Evolutionary conservation across 2,113 vertebrate genomes (phyloP).

Genomic region (Scolopax mira): DNA sequence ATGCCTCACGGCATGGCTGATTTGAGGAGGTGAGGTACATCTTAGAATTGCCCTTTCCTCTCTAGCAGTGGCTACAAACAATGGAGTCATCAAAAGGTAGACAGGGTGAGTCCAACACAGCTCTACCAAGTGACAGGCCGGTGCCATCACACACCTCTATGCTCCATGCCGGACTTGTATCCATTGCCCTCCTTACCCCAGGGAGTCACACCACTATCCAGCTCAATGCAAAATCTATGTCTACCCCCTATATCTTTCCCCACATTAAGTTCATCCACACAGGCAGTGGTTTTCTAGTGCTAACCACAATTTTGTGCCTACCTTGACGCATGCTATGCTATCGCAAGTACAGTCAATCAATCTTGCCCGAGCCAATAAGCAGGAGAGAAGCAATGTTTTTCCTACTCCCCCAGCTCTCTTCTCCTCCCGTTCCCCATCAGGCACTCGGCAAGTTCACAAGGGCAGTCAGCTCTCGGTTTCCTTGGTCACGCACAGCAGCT

Average conservation of each 20-base stretch:
- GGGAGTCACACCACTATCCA: not conserved
- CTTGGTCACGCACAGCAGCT: slow-evolving; percentile 68
- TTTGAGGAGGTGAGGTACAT: not conserved
- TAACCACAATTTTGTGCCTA: slow-evolving; percentile 44
- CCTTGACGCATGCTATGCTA: not conserved
- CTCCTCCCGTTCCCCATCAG: slow-evolving; percentile 43
- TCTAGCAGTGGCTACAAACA: not conserved
- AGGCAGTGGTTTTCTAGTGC: not conserved
- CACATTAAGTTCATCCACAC: not conserved
- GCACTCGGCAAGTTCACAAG: slow-evolving; percentile 64
- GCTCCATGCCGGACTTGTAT: not conserved
- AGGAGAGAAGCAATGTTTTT: slow-evolving; percentile 42
- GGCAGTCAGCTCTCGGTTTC: slow-evolving; percentile 62
- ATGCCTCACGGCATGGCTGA: not conserved
- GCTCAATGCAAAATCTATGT: not conserved
- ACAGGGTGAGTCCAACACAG: not conserved
- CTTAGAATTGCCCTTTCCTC: not conserved
- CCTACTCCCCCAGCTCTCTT: slow-evolving; percentile 59
- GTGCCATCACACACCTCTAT: not conserved
- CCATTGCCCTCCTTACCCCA: not conserved
- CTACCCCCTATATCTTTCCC: not conserved
- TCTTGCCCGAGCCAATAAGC: slow-evolving; percentile 42
- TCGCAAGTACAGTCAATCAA: slow-evolving; percentile 23
- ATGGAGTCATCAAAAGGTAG: not conserved
- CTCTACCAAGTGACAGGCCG: not conserved